These are phyloP conservation scores for Morinoia aosen DNA, from an alignment of 2,888 invertebrate species.

Conservation along the genomic window DNA sequence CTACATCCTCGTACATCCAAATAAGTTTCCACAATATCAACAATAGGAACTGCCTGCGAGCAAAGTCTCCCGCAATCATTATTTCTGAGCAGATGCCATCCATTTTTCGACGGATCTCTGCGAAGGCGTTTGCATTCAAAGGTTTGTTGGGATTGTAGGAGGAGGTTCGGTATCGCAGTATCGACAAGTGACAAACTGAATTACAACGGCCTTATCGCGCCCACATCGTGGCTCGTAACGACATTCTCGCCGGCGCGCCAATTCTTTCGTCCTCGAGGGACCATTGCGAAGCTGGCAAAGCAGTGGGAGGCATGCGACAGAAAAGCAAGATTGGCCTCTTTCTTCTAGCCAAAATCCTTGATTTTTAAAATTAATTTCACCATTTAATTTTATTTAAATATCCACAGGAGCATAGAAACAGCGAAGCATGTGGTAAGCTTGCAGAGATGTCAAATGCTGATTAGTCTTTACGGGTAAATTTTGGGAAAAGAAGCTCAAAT, in stretches of 20 bases:
- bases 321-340: no score
- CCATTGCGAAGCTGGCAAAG: background rate
- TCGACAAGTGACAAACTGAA: slow-evolving; percentile 51
- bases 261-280: slow-evolving; percentile 3
- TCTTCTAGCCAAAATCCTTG: no score
- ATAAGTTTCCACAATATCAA: background rate
- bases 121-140: slow-evolving; percentile 20
- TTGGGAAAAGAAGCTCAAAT: no score
- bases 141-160: slow-evolving; percentile 30
- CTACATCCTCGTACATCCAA: background rate
- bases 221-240: slow-evolving; percentile 23
- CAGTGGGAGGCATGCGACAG: background rate
- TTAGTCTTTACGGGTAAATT: no score
- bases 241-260: background rate
- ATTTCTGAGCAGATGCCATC: slow-evolving; percentile 7
- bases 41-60: background rate
- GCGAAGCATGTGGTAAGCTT: no score
- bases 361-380: no score
- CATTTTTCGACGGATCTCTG: background rate
- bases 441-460: no score
- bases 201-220: slow-evolving; percentile 32
- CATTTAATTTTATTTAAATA: no score
- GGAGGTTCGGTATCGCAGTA: background rate
- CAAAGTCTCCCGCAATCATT: slow-evolving; percentile 2
- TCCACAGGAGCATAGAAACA: no score